Conservation (phyloP, 2,797 vertebrate genomes). For the Neoniphon sammara region DNA sequence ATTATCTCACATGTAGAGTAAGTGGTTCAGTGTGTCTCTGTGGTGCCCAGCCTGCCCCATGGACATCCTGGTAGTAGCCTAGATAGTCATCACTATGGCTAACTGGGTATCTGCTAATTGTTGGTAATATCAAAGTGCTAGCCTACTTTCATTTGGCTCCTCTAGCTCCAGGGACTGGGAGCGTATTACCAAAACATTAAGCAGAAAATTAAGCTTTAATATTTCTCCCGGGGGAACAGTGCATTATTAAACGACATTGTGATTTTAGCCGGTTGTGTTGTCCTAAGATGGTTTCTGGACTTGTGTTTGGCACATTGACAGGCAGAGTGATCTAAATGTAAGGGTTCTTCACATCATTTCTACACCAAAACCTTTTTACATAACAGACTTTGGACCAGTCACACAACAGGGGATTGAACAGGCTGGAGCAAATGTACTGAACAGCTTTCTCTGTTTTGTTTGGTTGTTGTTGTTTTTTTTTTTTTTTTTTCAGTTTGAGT, state of each 20-base stretch:
- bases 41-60: conserved; percentile 25
- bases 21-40: conserved; percentile 26
- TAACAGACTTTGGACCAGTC: conserved; percentile 55
- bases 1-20: conserved; percentile 24
- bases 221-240: conserved; percentile 42
- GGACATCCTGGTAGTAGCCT: conserved; percentile 43
- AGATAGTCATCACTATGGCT: conserved; percentile 25
- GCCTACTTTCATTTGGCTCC: conserved; percentile 48
- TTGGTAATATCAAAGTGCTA: conserved; percentile 51
- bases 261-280: conserved; percentile 20
- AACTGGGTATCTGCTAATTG: conserved; percentile 4
- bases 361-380: conserved; percentile 51
- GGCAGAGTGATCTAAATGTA: conserved; percentile 21
- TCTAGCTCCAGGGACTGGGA: conserved; percentile 58
- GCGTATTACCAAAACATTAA: conserved; percentile 68
- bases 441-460: too few species aligned
- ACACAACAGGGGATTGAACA: conserved; percentile 7
- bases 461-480: not conserved
- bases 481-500: conserved; percentile 14
- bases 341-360: conserved; percentile 32
- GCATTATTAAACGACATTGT: conserved; percentile 55
- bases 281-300: conserved; percentile 34
- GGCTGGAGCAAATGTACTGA: not conserved
- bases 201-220: conserved; percentile 67
- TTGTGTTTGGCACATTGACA: conserved; percentile 39